These are phyloP conservation scores for Euura saliciscinereae DNA, from an alignment of 1,140 invertebrate species.

Conservation along the genomic window DNA sequence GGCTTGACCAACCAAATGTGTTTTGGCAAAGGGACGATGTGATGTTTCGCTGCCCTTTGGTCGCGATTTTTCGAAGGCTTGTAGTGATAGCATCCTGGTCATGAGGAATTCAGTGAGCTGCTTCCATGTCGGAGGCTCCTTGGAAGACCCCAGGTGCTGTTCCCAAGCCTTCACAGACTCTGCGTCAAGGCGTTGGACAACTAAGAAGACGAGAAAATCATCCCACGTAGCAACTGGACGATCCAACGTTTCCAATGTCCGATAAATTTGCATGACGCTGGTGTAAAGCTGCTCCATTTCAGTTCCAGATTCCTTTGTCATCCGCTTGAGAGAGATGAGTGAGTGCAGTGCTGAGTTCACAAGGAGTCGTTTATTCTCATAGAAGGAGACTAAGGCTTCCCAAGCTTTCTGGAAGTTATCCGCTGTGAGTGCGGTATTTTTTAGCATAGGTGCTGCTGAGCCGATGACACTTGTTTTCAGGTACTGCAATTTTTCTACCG, in stretches of 20 bases:
- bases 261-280: conserved; percentile 18
- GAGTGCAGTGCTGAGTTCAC: conserved; percentile 21
- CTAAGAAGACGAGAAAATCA: conserved; percentile 21
- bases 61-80: too few relatives aligned
- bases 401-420: conserved; percentile 28
- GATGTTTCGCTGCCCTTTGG: too few relatives aligned
- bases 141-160: too few relatives aligned
- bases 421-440: conserved; percentile 23
- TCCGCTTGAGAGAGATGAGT: conserved; percentile 17
- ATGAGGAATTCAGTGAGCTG: too few relatives aligned
- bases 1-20: too few relatives aligned
- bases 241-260: conserved; percentile 20
- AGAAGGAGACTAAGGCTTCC: conserved; percentile 16
- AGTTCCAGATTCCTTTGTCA: conserved; percentile 20
- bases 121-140: too few relatives aligned
- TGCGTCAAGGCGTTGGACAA: too few relatives aligned
- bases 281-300: conserved; percentile 27
- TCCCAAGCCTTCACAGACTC: too few relatives aligned
- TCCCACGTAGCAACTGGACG: conserved; percentile 24
- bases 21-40: too few relatives aligned
- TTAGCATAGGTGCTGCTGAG: conserved; percentile 20
- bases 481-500: conserved; percentile 29
- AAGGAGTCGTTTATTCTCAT: conserved; percentile 26
- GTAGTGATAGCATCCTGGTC: too few relatives aligned
- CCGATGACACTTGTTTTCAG: conserved; percentile 22